Base-by-base conservation (phyloP, 2,113 vertebrate genomes). In the Hemicordylus capensis region DNA sequence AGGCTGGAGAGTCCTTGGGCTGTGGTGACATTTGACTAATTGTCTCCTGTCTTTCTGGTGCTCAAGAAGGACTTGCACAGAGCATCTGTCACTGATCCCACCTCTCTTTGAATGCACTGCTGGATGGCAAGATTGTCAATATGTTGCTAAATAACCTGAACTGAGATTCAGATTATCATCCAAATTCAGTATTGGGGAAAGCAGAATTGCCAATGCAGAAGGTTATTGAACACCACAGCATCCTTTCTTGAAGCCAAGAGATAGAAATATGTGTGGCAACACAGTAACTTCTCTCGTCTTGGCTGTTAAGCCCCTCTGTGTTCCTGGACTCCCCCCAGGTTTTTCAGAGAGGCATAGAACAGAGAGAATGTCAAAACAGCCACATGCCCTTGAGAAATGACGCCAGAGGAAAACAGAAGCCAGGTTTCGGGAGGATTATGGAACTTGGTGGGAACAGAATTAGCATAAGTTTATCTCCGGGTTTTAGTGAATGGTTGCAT, bases 281-380 rank as follows among this genome's bases (percentile, higher is more conserved):
- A 86, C 48, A 76, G 44, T 72, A 66, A 61, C 87, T 80, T 83
- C 48, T 87, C 24, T n/a, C 1, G 75, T 86, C 63, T 90, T 81
- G 61, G 46, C 83, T 84, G 31, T 26, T 86, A 8, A 86, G 85
- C 9, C 59, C 61, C 6, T 44, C 5, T 3, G 42, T 73, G 1
- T 85, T 85, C 42, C 64, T 81, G 85, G 59, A 83, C 80, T 89
- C 6, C 76, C 15, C 46, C 7, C 66, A 69, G 12, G 15, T 74
- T 82, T 79, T 83, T 83, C 61, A 77, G 34, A 80, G 66, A 91
- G 46, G 14, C n/a, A 54, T 19, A 54, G 31, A 80, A 66, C 14
- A 24, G 58, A 2, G 19, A 81, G 56, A 26, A 26, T 73, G 6
- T 12, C 76, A 46, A 74, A 80, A 51, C 72, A 77, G 75, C 26